phyloP scores from a whole-genome alignment of 2,113 vertebrate species.

The Hypanus sabinus region DNA sequence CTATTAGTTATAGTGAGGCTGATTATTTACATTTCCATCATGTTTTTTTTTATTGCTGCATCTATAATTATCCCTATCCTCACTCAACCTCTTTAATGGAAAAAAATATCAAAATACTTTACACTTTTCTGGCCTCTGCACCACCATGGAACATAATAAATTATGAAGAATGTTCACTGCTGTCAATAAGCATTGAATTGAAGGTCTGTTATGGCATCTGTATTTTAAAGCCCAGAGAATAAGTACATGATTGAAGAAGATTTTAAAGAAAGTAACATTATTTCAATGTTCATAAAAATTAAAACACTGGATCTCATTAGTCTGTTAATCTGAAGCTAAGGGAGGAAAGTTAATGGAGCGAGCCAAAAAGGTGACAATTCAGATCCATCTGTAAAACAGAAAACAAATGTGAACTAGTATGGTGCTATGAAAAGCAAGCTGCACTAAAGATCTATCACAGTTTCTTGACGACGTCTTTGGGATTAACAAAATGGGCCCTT shows the following conservation, averaged over 20 bases:
- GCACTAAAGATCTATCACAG: background rate
- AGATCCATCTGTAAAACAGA: background rate
- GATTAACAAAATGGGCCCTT: background rate
- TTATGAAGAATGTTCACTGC: background rate
- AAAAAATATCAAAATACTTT: too few species aligned
- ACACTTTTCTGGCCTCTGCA: too few species aligned
- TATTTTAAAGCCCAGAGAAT: background rate
- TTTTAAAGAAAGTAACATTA: background rate
- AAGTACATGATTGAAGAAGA: background rate
- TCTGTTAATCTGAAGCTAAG: background rate
- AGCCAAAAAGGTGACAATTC: background rate
- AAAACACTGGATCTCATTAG: background rate
- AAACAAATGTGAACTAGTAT: background rate
- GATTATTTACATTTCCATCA: too few species aligned
- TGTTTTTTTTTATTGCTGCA: too few species aligned
- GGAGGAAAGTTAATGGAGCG: background rate
- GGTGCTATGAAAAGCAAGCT: background rate
- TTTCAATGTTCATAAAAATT: background rate
- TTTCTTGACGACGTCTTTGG: background rate
- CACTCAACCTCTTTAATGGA: too few species aligned
- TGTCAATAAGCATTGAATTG: background rate
- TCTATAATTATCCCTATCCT: too few species aligned
- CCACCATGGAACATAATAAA: background rate
- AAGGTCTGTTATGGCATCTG: background rate
- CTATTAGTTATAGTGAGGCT: too few species aligned